Evolutionary conservation across 2,797 vertebrate species (phyloP).

Genomic region (Eutrigla gurnardus): DNA sequence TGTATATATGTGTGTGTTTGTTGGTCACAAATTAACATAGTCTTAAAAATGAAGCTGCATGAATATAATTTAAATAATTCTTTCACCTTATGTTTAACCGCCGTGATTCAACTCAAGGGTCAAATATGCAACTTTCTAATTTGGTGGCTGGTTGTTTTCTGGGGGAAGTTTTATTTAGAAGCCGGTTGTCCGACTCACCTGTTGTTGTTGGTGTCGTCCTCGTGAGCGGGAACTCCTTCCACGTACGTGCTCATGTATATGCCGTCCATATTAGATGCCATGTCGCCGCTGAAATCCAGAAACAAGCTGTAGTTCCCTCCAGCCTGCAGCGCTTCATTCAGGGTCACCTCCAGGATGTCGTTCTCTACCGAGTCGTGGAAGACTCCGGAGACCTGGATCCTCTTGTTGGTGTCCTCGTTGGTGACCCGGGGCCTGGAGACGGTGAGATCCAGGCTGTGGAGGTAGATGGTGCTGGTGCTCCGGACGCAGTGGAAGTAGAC

Average conservation of each 20-base stretch:
- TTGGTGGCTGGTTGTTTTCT: background rate
- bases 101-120: too few species aligned
- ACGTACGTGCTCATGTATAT: conserved; percentile 77
- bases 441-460: conserved; percentile 70
- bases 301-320: conserved; percentile 74
- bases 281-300: conserved; percentile 72
- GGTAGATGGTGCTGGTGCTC: conserved; percentile 67
- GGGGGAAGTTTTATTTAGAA: too few species aligned
- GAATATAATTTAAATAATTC: too few species aligned
- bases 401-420: background rate
- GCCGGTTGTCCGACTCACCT: conserved; percentile 48
- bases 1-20: too few species aligned
- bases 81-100: too few species aligned
- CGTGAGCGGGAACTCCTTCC: conserved; percentile 8
- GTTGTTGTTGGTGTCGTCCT: conserved; percentile 13
- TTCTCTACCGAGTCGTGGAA: background rate
- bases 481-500: conserved; percentile 73
- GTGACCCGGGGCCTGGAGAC: conserved; percentile 39
- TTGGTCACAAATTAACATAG: too few species aligned
- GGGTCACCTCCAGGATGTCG: conserved; percentile 75
- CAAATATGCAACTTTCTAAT: too few species aligned
- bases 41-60: too few species aligned
- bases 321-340: conserved; percentile 14
- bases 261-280: conserved; percentile 45
- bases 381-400: rapidly evolving